Base-by-base conservation (phyloP, 2,888 invertebrate species). In the Stratiomys singularior region DNA sequence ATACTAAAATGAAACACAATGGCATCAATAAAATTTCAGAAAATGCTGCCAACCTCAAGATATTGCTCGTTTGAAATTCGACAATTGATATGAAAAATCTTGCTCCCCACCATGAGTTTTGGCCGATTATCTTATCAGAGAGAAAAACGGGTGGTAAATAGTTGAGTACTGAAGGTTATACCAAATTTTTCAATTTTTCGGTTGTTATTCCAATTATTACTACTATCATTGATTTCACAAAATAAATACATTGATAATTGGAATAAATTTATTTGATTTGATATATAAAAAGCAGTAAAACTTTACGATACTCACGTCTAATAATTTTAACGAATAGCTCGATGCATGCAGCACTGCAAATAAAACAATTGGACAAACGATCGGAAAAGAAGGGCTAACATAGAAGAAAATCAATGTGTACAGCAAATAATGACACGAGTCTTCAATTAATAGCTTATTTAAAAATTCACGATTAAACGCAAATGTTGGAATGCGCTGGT, bases 371-470 rank as follows among this genome's bases (percentile, higher is more conserved):
- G 99, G 99, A 79, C 96, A 89, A 82, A 99, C 88, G 23, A 96
- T 96, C 90, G 98, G 89, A 81, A 97, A 92, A 76, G 96, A 92
- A 28, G 99, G 97, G 78, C 93, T 89, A 46, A 94, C 94, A 86
- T 95, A 96, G 84, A 98, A 90, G 87, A 99, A 99, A 84, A 99
- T 96, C 82, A 98, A 88, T 64, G 97, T 96, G 88, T 94, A 99
- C 88, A 99, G 93, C 81, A 99, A 89, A 85, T 99, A 99, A 86
- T 99, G 99, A 80, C 96, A 97, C 83, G 97, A 97, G 88, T 96
- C 96, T 87, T 99, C 99, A 27, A 93, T 86, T 83, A 96, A 89
- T 82, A 99, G 88, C 72, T 91, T 88, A 7, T 92, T 90, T 79
- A 98, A 88, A 87, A 97, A 99, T 86, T 95, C 94, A 80, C 94